phyloP scores from a whole-genome alignment of 1,140 invertebrate genomes.

The Apolygus lucorum region DNA sequence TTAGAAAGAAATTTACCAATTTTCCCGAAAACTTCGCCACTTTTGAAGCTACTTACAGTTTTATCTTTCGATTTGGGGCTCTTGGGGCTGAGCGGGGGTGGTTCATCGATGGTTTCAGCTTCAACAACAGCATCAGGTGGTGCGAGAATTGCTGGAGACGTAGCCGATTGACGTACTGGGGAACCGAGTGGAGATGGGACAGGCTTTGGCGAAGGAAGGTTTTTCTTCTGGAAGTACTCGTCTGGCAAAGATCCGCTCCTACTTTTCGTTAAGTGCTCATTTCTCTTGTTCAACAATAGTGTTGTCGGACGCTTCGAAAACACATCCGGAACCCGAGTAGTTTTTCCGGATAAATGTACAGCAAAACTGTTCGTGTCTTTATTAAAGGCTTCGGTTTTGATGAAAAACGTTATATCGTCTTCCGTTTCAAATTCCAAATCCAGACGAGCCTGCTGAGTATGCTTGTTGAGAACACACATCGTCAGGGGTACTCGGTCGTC shows the following conservation, averaged over 20 bases:
- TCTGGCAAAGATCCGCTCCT: background rate
- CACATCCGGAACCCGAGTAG: too few relatives aligned
- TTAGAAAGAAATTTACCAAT: background rate
- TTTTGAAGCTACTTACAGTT: background rate
- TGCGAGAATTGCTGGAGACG: too few relatives aligned
- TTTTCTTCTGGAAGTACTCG: background rate
- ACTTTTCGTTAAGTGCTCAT: too few relatives aligned
- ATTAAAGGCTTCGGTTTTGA: constrained; percentile 3
- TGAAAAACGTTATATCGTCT: background rate
- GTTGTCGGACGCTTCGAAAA: too few relatives aligned
- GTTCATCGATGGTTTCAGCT: too few relatives aligned
- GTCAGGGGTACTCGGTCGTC: background rate
- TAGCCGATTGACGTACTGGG: too few relatives aligned
- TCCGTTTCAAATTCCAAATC: background rate
- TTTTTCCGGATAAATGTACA: background rate
- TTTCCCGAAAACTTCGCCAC: background rate
- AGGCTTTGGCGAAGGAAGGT: too few relatives aligned
- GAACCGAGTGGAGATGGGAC: too few relatives aligned
- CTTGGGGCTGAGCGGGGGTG: background rate
- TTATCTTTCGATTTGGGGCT: background rate
- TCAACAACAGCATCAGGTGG: too few relatives aligned
- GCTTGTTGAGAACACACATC: background rate
- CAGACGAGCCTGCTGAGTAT: background rate
- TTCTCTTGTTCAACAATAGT: too few relatives aligned
- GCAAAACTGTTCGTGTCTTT: background rate